Percentiles rank a stretch among this genome's conserved stretches.
Conservation (phyloP, 2,113 vertebrate species). For the Ivindomyrus marchei region DNA sequence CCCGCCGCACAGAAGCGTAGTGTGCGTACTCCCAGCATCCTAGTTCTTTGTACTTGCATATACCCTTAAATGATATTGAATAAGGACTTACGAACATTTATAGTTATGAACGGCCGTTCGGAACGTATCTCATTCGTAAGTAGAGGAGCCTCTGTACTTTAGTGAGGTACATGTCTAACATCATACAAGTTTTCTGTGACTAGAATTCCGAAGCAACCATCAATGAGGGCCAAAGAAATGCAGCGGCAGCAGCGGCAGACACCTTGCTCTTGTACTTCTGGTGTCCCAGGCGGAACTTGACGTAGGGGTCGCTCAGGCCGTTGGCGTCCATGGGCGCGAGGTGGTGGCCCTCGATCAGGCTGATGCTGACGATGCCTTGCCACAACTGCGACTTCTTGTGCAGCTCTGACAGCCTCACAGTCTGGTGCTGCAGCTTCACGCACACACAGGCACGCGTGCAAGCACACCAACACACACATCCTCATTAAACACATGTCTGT, state of each 20-base stretch:
- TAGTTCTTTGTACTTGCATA: no score
- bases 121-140: no score
- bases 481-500: not conserved
- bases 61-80: no score
- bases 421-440: conserved; percentile 73
- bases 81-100: no score
- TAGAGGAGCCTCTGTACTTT: not conserved
- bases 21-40: no score
- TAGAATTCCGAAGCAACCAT: not conserved
- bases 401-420: conserved; percentile 71
- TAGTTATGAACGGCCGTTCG: no score
- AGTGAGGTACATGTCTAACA: not conserved
- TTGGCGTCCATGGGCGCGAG: conserved; percentile 86
- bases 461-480: not conserved
- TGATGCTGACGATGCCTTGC: conserved; percentile 84
- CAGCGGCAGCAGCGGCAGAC: not conserved
- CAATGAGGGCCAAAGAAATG: not conserved
- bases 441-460: not conserved
- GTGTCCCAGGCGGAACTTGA: conserved; percentile 81
- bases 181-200: not conserved
- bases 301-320: conserved; percentile 84
- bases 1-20: no score
- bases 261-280: conserved; percentile 97
- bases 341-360: conserved; percentile 76
- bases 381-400: conserved; percentile 80